These are phyloP conservation scores for Acrocephalus kingi DNA, from an alignment of 2,113 vertebrate genomes.

Conservation along the genomic window DNA sequence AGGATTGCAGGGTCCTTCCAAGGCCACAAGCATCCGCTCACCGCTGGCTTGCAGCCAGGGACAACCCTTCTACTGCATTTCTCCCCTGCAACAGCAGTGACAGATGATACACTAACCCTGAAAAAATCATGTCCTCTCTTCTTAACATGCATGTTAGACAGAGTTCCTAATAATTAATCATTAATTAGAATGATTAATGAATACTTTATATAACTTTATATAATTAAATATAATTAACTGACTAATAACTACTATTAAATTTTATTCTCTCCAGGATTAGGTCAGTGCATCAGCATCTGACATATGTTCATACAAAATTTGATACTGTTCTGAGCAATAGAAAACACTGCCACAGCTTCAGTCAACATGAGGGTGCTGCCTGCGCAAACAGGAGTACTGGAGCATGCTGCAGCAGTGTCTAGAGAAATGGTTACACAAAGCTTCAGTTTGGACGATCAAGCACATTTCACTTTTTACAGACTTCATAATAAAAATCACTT, in stretches of 20 bases:
- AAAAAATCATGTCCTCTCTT: background rate
- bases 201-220: background rate
- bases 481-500: background rate
- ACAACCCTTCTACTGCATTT: fast-evolving
- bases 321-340: background rate
- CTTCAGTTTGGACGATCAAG: background rate
- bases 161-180: background rate
- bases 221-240: background rate
- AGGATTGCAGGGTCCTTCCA: background rate
- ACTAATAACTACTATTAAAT: background rate
- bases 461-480: background rate
- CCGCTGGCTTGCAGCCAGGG: fast-evolving
- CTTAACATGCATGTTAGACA: fast-evolving
- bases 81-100: background rate
- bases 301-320: background rate
- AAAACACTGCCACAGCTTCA: background rate
- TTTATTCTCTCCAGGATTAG: background rate
- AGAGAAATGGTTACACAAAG: background rate
- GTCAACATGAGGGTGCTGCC: background rate
- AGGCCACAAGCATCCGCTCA: background rate
- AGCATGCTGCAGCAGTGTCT: too few relatives aligned
- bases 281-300: background rate
- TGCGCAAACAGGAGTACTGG: fast-evolving
- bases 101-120: too few relatives aligned
- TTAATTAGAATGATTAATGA: background rate